These are phyloP conservation scores for Sesamia inferens DNA, from an alignment of 2,888 invertebrate genomes.

Conservation along the genomic window DNA sequence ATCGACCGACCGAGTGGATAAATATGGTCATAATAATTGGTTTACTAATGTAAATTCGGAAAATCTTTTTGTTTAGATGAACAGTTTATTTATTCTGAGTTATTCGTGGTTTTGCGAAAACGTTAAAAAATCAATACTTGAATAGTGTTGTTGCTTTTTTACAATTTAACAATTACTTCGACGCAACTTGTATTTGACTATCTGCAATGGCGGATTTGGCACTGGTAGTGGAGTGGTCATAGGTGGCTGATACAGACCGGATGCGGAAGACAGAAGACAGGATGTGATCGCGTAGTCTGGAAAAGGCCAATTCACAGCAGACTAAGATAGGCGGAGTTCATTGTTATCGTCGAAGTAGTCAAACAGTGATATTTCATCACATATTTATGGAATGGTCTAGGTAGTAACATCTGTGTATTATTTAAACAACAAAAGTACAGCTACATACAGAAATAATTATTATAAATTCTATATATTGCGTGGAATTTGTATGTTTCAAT, in stretches of 20 bases:
- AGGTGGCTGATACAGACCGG: neutral
- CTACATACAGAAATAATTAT: slow-evolving; percentile 25
- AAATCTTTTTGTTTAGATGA: slow-evolving; percentile 3
- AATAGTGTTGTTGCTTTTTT: neutral
- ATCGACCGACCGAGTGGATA: slow-evolving; percentile 27
- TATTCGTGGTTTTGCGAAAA: neutral
- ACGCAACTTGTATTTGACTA: neutral
- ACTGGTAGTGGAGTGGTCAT: neutral
- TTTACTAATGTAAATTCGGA: slow-evolving; percentile 16
- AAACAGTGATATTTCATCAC: neutral
- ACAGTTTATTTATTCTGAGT: neutral
- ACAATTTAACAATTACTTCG: neutral
- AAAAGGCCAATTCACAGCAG: neutral
- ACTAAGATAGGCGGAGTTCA: neutral
- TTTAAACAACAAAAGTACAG: slow-evolving; percentile 11
- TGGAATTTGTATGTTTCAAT: slow-evolving; percentile 24
- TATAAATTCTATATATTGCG: slow-evolving; percentile 13
- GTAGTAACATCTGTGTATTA: slow-evolving; percentile 11
- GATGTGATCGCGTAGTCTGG: neutral
- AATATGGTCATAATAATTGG: slow-evolving; percentile 19
- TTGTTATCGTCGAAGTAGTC: neutral
- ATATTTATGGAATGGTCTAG: neutral
- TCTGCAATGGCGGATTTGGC: neutral
- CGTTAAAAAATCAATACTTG: neutral
- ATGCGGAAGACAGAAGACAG: neutral